Base-by-base conservation (phyloP, 2,888 invertebrate species). In the Folsomia manolachei region DNA sequence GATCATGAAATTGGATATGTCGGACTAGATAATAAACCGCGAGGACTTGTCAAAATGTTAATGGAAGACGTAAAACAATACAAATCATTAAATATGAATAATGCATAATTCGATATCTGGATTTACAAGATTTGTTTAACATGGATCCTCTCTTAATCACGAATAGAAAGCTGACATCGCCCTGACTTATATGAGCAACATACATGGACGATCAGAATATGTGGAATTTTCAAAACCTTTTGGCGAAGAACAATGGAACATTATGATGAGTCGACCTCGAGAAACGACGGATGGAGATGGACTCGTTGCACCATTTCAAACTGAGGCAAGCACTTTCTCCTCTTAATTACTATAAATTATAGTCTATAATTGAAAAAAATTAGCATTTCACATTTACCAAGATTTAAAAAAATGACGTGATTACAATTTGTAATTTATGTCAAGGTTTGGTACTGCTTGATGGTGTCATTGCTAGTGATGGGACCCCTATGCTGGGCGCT, bases 231-330 rank as follows among this genome's bases (percentile, higher is more conserved):
- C 89, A 0, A 86, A 86, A 2, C 86, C 87, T 51, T 83, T 94
- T 75, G 92, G 92, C 78, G 90, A 91, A 79, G 90, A 90, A 0
- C 87, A 90, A 80, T 90, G 93, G 89, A 89, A 90, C 69, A 91
- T 93, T 84, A 86, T 94, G 83, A 88, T 94, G 88, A 90, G 88
- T 82, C 86, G 94, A 69, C 94, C 94, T 0, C 87, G 87, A 51
- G 92, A 91, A 82, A 93, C 94, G 0, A 93, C 93, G 0, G 89
- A 90, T 1, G 93, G 93, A 0, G 91, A 93, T 0, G 94, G 94
- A 0, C 85, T 94, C 2, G 83, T 93, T 71, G 93, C 94, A 0
- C 94, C 94, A 0, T 94, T 94, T 80, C 89, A 91, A 75, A 86
- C 84, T 19, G 77, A 86, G 84, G 87, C 86, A 87, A 78, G 90